Evolutionary conservation across 2,888 invertebrate genomes (phyloP).

Genomic region (Hyposoter didymator): DNA sequence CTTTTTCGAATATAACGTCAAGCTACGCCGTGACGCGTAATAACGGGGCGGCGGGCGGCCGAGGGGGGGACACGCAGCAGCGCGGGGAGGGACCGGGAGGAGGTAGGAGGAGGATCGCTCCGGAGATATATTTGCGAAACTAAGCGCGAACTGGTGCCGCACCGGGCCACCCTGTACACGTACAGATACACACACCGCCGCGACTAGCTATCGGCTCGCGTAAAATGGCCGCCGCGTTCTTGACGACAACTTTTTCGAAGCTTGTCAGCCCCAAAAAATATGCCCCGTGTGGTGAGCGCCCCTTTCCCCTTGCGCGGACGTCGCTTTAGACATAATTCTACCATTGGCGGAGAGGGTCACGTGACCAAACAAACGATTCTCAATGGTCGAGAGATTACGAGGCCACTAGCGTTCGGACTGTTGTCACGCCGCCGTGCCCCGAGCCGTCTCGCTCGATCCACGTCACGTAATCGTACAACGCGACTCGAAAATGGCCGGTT

Average conservation of each 20-base stretch:
- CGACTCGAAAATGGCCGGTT: conserved; percentile 72
- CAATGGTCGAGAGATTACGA: conserved; percentile 84
- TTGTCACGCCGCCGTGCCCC: conserved; percentile 77
- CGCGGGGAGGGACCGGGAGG: conserved; percentile 75
- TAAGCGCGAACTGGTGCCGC: conserved; percentile 63
- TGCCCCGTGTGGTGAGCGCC: conserved; percentile 80
- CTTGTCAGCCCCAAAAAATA: conserved; percentile 92
- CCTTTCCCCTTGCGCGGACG: conserved; percentile 81
- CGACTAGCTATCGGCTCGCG: conserved; percentile 85
- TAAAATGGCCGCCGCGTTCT: conserved; percentile 95
- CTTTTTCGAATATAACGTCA: conserved; percentile 60
- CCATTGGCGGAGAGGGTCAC: conserved; percentile 85
- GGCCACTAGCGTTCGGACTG: conserved; percentile 83
- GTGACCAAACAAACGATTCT: conserved; percentile 81
- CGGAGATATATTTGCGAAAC: conserved; percentile 44
- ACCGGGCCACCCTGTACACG: conserved; percentile 68
- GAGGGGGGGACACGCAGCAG: conserved; percentile 71
- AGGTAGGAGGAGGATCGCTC: conserved; percentile 43
- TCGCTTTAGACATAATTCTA: conserved; percentile 81
- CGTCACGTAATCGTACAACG: conserved; percentile 62
- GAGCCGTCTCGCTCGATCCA: conserved; percentile 55
- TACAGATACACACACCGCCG: conserved; percentile 69
- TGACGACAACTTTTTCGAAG: conserved; percentile 98
- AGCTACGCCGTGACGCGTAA: conserved; percentile 55
- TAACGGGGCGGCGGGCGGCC: conserved; percentile 66